A percentile compares a stretch with the other conserved stretches of the same genome.
Conservation (phyloP, 2,888 invertebrate genomes). For the Plemyria rubiginata region DNA sequence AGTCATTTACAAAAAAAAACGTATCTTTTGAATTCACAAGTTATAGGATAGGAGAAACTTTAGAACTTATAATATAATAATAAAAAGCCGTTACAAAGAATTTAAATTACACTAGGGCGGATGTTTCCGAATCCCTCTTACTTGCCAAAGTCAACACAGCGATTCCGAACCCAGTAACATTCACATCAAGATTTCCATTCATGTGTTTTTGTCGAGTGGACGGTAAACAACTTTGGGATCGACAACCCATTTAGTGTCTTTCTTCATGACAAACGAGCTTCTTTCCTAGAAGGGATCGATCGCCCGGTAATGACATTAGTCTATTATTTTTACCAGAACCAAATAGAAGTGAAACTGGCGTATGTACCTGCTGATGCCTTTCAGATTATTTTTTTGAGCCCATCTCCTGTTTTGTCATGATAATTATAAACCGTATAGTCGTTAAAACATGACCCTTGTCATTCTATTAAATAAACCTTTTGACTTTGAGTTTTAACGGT, state of each 20-base stretch:
- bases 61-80: too few species aligned
- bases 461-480: too few species aligned
- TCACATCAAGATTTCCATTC: constrained; percentile 54
- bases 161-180: not conserved
- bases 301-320: constrained; percentile 70
- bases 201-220: constrained; percentile 69
- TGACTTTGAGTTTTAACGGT: too few species aligned
- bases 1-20: too few species aligned
- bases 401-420: too few species aligned
- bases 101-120: too few species aligned
- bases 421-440: too few species aligned
- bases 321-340: constrained; percentile 36
- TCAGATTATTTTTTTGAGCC: not conserved
- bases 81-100: too few species aligned
- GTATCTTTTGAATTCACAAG: too few species aligned
- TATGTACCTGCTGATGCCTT: not conserved
- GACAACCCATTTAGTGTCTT: constrained; percentile 73
- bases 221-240: constrained; percentile 72
- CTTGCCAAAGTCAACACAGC: not conserved
- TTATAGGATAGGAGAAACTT: too few species aligned
- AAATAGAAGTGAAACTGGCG: constrained; percentile 21
- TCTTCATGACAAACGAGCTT: constrained; percentile 75
- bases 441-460: too few species aligned
- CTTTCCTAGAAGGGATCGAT: constrained; percentile 68
- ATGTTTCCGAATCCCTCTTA: too few species aligned